Evolutionary conservation across 1,140 invertebrate species (phyloP).

Genomic region (Euwallacea fornicatus): DNA sequence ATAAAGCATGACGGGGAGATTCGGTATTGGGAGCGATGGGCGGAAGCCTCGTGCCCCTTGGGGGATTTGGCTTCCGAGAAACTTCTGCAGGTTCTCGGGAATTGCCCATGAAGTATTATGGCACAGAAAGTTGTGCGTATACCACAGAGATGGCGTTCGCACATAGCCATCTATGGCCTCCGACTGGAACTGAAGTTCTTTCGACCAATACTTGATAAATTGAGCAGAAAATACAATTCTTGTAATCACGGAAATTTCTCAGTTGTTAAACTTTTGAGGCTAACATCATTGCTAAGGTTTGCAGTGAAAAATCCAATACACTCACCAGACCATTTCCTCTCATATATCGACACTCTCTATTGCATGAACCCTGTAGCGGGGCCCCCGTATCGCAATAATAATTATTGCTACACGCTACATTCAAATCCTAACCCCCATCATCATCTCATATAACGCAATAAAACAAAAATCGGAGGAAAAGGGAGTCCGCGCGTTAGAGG

Average conservation of each 20-base stretch:
- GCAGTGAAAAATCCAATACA: neutral
- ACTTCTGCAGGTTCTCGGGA: too few relatives aligned
- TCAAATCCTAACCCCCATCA: slow-evolving; percentile 33
- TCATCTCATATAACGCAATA: slow-evolving; percentile 32
- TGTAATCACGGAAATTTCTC: neutral
- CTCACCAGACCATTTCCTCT: neutral
- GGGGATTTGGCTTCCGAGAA: too few relatives aligned
- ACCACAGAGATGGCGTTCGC: too few relatives aligned
- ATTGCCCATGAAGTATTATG: too few relatives aligned
- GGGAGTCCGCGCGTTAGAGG: slow-evolving; percentile 17
- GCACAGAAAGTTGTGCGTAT: too few relatives aligned
- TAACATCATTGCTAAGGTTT: neutral
- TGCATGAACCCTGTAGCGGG: too few relatives aligned
- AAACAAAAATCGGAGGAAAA: slow-evolving; percentile 33
- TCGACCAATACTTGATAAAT: too few relatives aligned
- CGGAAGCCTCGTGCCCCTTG: too few relatives aligned
- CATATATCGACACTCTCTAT: neutral
- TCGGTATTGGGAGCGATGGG: neutral
- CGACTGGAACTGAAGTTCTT: too few relatives aligned
- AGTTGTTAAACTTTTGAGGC: neutral
- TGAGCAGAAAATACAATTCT: too few relatives aligned
- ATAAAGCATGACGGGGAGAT: slow-evolving; percentile 5
- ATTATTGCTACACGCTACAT: slow-evolving; percentile 37
- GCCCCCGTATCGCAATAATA: slow-evolving; percentile 28
- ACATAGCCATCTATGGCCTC: too few relatives aligned